Evolutionary conservation across 2,797 vertebrate genomes (phyloP).

Genomic region (Tenualosa ilisha): DNA sequence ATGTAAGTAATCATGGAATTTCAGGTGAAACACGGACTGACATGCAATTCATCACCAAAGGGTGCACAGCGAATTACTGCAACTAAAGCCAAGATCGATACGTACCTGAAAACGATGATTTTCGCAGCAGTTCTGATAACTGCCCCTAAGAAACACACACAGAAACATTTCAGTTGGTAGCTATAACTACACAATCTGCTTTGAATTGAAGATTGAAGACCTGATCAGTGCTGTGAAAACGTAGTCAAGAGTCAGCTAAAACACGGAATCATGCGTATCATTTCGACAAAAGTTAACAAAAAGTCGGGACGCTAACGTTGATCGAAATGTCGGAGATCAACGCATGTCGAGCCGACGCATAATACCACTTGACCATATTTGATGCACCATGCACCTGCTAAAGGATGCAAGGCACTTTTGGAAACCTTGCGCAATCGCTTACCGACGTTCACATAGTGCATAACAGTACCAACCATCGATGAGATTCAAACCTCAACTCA

Average conservation of each 20-base stretch:
- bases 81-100: neutral
- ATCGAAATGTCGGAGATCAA: too few relatives aligned
- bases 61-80: neutral
- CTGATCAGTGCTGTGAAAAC: constrained; percentile 46
- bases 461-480: too few relatives aligned
- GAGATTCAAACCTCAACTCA: neutral
- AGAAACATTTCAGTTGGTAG: neutral
- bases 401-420: neutral
- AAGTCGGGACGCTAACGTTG: neutral
- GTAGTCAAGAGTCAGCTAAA: constrained; percentile 52
- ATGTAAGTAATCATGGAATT: constrained; percentile 43
- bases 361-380: too few relatives aligned
- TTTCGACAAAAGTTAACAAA: constrained; percentile 34
- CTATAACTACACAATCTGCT: too few relatives aligned
- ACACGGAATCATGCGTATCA: constrained; percentile 63
- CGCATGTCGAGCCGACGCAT: too few relatives aligned
- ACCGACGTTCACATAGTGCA: neutral
- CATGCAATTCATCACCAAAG: constrained; percentile 58
- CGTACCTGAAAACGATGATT: neutral
- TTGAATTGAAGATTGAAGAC: neutral
- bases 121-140: too few relatives aligned
- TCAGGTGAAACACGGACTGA: constrained; percentile 80
- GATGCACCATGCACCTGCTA: neutral
- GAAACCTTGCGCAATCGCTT: neutral
- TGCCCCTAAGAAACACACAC: neutral